Percentiles rank a stretch among this genome's conserved stretches.
phyloP scores from a whole-genome alignment of 2,888 invertebrate species.

The Athalia rosae region DNA sequence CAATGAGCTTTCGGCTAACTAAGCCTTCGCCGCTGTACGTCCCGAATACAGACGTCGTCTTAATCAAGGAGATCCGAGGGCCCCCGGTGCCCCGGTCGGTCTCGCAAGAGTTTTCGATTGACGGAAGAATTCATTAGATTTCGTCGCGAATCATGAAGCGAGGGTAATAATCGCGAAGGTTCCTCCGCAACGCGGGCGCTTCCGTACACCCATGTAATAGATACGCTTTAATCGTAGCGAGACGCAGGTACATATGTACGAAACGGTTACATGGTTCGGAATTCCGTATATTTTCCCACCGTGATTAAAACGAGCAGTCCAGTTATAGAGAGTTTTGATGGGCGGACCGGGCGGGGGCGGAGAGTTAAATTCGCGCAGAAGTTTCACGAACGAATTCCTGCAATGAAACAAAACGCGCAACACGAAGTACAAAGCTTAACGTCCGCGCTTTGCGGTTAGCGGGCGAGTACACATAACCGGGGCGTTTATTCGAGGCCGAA shows the following conservation, averaged over 20 bases:
- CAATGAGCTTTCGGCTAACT: slow-evolving; percentile 27
- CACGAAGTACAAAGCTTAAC: slow-evolving; percentile 37
- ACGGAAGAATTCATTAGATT: not conserved
- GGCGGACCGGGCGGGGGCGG: not conserved
- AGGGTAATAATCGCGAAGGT: not conserved
- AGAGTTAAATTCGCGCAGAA: slow-evolving; percentile 1
- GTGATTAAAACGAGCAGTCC: not conserved
- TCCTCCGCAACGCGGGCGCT: not conserved
- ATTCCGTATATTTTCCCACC: not conserved
- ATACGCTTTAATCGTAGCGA: too few relatives aligned
- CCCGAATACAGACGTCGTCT: slow-evolving; percentile 4
- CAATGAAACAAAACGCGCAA: slow-evolving; percentile 31
- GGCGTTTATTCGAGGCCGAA: slow-evolving; percentile 41
- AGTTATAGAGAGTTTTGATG: not conserved
- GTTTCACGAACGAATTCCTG: slow-evolving; percentile 24
- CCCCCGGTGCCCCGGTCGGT: not conserved
- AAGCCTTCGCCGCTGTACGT: not conserved
- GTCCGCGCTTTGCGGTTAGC: slow-evolving; percentile 36
- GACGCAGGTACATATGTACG: not conserved
- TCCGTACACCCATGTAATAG: not conserved
- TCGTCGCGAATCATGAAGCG: not conserved
- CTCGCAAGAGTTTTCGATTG: slow-evolving; percentile 21
- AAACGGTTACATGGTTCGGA: not conserved
- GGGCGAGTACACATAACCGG: slow-evolving; percentile 4
- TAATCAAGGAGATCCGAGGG: slow-evolving; percentile 20